Evolutionary conservation across 2,888 invertebrate genomes (phyloP), one percentile per base, ranked within the genome.

Genomic region (Chaetogeoica ovagalla): DNA sequence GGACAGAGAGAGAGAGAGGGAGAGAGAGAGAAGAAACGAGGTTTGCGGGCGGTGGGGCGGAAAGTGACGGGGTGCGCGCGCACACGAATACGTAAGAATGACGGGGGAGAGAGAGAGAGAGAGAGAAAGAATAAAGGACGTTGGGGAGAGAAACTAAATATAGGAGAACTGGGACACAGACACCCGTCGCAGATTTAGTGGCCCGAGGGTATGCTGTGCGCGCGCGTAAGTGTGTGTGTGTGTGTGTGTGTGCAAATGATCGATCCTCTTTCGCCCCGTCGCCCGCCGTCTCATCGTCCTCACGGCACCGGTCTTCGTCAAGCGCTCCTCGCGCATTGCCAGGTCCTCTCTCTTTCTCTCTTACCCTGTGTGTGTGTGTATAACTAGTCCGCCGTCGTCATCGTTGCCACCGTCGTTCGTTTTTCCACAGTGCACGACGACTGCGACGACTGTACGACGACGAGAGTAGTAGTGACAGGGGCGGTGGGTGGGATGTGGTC

Each of bases 161-260:
- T 37, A 15, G 71, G 6, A 2, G 43, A 59, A 37, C 52, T 52
- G 17, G 30, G 39, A 21, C 5, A 7, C 43, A 21, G 76, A 21
- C 8, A 39, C 30, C 37, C 60, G 77, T 77, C 69, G 69, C 77
- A 77, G 77, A 69, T 77, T 77, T 77, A 77, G 77, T 77, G 60
- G 60, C 69, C 59, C 69, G 59, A 1, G 48, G 48, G 48, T 48
- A 48, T 13, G 48, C 11, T 13, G 48, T 48, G 13, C 48, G 48
- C 48, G 48, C 48, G 43, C 43, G 30, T 30, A 4, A 2, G 30
- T 30, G 30, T 30, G 43, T 43, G 43, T 76, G 57, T 52, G 39
- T 37, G 77, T 60, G 68, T 52, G 77, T 76, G 76, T 77, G 77
- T 77, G 77, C 77, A 77, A 77, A 77, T 77, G 77, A 77, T 77